Base-by-base conservation (phyloP, 2,113 vertebrate species). In the Percina caprodes region DNA sequence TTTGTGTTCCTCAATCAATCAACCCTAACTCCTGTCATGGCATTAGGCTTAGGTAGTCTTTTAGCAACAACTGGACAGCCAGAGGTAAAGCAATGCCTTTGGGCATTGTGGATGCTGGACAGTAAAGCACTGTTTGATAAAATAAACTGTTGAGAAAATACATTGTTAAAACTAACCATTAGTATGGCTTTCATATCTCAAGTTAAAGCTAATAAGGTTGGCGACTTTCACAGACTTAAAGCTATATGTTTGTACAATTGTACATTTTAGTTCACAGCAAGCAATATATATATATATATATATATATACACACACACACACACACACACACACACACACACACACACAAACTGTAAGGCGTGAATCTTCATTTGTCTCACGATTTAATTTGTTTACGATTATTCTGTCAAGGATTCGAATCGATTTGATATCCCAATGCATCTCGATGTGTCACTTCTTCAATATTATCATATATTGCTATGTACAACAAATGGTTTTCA, bases 1-100 rank as follows among this genome's bases (percentile, higher is more conserved):
- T 71, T 66, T 72, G 66, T 61, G 26, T 82, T 18, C 1, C 2
- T 74, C 65, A 66, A n/a, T 61, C 72, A 33, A 58, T 79, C 69
- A 70, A 39, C 33, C 77, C 24, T 24, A 74, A 42, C 46, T 61
- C 33, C 65, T 69, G 42, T 65, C 66, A 48, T 35, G 54, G 49
- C 60, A n/a, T 80, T 77, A 52, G 21, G 56, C 26, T 35, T 56
- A 69, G 21, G 35, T 21, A 65, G 39, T 67, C 46, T 72, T 60
- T 54, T 79, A 71, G 55, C 39, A 59, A 35, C 39, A 61, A 49
- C 59, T 48, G 33, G 23, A 74, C 55, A 45, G 19, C 52, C 52
- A 46, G 58, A 54, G 58, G 4, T 14, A 9, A 7, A 5, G 23
- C 46, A n/a, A 55, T 13, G 46, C 15, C 23, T 56, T 24, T 9